Conservation (phyloP, 2,113 vertebrate genomes). For the Solea solea region DNA sequence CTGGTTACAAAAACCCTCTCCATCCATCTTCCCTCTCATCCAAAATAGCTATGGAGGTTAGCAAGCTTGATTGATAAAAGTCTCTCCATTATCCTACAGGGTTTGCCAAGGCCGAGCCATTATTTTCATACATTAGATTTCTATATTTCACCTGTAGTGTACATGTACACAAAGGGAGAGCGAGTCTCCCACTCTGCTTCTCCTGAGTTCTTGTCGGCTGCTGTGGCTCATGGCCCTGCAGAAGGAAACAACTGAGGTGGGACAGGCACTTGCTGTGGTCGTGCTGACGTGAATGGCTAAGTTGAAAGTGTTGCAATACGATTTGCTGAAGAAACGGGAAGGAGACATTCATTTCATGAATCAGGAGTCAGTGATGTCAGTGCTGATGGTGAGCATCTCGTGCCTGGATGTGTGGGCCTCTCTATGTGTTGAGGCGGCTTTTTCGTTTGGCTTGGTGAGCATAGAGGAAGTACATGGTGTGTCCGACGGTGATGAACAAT, state of each 20-base stretch:
- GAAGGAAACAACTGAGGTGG: conserved; percentile 52
- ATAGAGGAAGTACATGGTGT: conserved; percentile 82
- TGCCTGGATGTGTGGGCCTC: conserved; percentile 35
- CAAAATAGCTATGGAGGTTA: conserved; percentile 43
- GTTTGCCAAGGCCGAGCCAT: conserved; percentile 27
- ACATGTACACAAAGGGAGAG: conserved; percentile 57
- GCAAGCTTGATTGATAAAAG: conserved; percentile 48
- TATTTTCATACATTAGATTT: conserved; percentile 22
- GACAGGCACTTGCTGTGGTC: conserved; percentile 60
- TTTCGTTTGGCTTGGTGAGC: conserved; percentile 80
- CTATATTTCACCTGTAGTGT: conserved; percentile 45
- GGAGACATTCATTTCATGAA: conserved; percentile 73
- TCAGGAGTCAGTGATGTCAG: conserved; percentile 58
- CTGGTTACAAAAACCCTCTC: conserved; percentile 49
- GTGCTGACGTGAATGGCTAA: conserved; percentile 69
- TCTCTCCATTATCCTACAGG: conserved; percentile 47
- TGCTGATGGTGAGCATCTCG: conserved; percentile 36
- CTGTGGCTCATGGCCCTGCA: conserved; percentile 39
- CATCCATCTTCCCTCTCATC: conserved; percentile 52
- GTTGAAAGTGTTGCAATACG: conserved; percentile 59
- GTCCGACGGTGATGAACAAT: conserved; percentile 83
- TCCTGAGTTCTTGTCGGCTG: conserved; percentile 69
- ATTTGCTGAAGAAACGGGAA: conserved; percentile 54
- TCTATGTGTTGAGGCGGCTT: conserved; percentile 65
- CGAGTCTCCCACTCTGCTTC: conserved; percentile 62